These are phyloP conservation scores for Balanococcus diminutus DNA, from an alignment of 2,888 invertebrate genomes.

Conservation along the genomic window DNA sequence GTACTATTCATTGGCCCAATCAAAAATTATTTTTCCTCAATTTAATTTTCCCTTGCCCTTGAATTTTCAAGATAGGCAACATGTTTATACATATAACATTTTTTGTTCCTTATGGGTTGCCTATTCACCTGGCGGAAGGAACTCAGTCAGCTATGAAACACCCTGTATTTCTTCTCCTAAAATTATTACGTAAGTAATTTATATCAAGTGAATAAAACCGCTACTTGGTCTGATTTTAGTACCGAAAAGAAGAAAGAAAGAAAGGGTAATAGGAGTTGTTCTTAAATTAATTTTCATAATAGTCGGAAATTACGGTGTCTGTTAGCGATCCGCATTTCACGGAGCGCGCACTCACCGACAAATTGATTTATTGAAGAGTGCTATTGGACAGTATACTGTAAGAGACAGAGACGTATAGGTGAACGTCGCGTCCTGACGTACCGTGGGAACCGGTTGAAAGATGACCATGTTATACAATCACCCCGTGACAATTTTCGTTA, in stretches of 20 bases:
- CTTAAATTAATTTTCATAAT: slow-evolving; percentile 46
- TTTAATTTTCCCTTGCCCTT: too few relatives aligned
- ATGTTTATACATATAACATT: too few relatives aligned
- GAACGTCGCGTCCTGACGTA: slow-evolving; percentile 26
- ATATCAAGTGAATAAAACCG: background rate
- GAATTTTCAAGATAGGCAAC: too few relatives aligned
- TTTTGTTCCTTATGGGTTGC: too few relatives aligned
- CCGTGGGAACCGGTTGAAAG: slow-evolving; percentile 44
- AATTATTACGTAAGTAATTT: too few relatives aligned
- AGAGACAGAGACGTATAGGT: slow-evolving; percentile 34
- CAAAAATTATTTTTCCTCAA: too few relatives aligned
- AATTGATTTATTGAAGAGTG: slow-evolving; percentile 48
- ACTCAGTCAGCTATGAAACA: too few relatives aligned
- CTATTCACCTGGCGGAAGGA: too few relatives aligned
- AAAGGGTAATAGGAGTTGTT: background rate
- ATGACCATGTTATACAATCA: slow-evolving; percentile 47
- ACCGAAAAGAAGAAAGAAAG: slow-evolving; percentile 1
- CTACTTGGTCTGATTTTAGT: background rate
- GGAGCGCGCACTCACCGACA: slow-evolving; percentile 43
- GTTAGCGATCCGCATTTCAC: slow-evolving; percentile 42
- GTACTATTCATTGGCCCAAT: too few relatives aligned
- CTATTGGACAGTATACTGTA: background rate
- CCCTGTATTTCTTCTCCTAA: too few relatives aligned
- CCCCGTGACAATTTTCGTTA: slow-evolving; percentile 46
- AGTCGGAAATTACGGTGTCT: slow-evolving; percentile 47